phyloP scores from a whole-genome alignment of 1,140 invertebrate genomes.

The Leptonema lineaticorne region DNA sequence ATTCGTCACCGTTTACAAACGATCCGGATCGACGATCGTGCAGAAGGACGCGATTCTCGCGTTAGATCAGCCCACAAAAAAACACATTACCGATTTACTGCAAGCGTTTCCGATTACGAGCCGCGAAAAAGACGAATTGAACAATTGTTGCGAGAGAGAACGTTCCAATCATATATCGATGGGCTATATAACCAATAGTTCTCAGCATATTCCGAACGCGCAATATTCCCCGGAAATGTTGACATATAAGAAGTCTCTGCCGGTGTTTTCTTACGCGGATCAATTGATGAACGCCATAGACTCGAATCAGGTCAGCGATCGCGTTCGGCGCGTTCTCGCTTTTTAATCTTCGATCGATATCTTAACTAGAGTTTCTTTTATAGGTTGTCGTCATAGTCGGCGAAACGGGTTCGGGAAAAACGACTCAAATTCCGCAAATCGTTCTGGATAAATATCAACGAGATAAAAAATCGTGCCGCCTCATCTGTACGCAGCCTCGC shows the following conservation, averaged over 20 bases:
- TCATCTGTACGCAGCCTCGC: constrained; percentile 92
- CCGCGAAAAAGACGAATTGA: constrained; percentile 63
- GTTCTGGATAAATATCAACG: constrained; percentile 76
- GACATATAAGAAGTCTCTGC: constrained; percentile 52
- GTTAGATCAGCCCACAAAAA: constrained; percentile 63
- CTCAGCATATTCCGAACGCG: constrained; percentile 49
- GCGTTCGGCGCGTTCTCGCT: too few relatives aligned
- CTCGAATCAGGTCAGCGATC: constrained; percentile 55
- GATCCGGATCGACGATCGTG: constrained; percentile 68
- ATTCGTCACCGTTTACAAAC: constrained; percentile 73
- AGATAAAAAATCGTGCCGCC: constrained; percentile 70
- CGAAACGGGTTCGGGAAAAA: constrained; percentile 87
- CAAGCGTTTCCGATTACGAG: constrained; percentile 70
- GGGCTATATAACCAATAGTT: constrained; percentile 49
- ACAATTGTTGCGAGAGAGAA: constrained; percentile 50
- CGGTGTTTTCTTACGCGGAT: constrained; percentile 50
- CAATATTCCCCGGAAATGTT: constrained; percentile 50
- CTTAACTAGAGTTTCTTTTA: background rate
- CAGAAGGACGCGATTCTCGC: constrained; percentile 70
- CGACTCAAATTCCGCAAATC: constrained; percentile 89
- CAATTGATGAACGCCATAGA: constrained; percentile 51
- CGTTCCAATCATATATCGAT: constrained; percentile 48
- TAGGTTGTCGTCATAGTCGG: constrained; percentile 69
- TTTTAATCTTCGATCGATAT: background rate
- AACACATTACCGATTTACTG: constrained; percentile 56